Evolutionary conservation across 2,888 invertebrate species (phyloP).

Genomic region (Itoplectis maculator): DNA sequence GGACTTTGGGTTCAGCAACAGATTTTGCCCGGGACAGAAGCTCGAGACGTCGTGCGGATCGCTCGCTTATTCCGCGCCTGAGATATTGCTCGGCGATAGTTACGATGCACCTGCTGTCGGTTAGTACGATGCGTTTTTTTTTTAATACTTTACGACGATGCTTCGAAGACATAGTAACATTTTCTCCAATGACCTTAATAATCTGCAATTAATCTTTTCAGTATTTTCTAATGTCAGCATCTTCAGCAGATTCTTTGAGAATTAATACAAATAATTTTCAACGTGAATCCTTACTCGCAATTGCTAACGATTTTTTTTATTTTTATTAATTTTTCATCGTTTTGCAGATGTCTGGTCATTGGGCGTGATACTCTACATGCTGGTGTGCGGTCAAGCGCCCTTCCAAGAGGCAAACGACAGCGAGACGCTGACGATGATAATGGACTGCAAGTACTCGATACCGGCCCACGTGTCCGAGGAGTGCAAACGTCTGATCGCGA

Average conservation of each 20-base stretch:
- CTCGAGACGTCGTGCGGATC: slow-evolving; percentile 99
- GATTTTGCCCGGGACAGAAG: slow-evolving; percentile 97
- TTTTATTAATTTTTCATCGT: slow-evolving; percentile 31
- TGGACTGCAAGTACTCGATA: slow-evolving; percentile 99
- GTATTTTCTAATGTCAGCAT: neutral
- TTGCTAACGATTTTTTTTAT: no score
- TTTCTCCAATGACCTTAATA: neutral
- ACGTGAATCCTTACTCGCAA: no score
- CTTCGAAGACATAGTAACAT: neutral
- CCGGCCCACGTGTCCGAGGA: slow-evolving; percentile 94
- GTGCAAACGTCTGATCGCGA: slow-evolving; percentile 95
- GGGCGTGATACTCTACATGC: slow-evolving; percentile 99
- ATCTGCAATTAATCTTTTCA: neutral
- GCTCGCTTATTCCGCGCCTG: slow-evolving; percentile 99
- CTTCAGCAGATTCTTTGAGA: slow-evolving; percentile 2
- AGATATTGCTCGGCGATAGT: slow-evolving; percentile 98
- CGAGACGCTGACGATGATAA: slow-evolving; percentile 99
- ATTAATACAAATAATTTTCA: no score
- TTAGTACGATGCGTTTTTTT: slow-evolving; percentile 84
- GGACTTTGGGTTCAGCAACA: slow-evolving; percentile 99
- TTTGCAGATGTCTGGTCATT: slow-evolving; percentile 97
- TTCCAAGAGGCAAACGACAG: slow-evolving; percentile 99
- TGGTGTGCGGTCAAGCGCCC: slow-evolving; percentile 98
- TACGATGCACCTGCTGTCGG: slow-evolving; percentile 99
- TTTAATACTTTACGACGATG: slow-evolving; percentile 5